Evolutionary conservation across 2,797 vertebrate genomes (phyloP), one percentile per base, ranked within the genome.

Genomic region (Zenarchopterus dispar): DNA sequence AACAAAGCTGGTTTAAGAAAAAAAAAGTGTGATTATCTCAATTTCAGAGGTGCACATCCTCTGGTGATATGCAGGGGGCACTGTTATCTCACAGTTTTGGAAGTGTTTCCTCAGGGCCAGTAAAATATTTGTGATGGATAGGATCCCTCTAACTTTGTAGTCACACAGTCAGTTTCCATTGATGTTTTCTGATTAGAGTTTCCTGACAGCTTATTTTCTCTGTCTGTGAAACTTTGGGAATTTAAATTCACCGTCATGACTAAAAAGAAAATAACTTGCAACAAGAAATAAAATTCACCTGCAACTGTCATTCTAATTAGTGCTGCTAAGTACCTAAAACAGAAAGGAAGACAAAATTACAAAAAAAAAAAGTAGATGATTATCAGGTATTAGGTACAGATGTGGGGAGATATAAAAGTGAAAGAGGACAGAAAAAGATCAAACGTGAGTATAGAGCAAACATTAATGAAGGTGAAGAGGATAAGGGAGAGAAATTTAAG

Each of bases 41-140:
- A 75, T 46, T 77, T 78, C 39, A 56, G 26, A 41, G 19, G 8
- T 44, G 33, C 41, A 51, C 5, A 0, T 75, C 56, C 10, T 44
- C 39, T 10, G 0, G 1, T 18, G 9, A 31, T 11, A 85, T 84
- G 72, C 76, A 88, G 91, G 86, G 87, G 90, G 82, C 85, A 86
- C 77, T 92, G 87, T 85, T 86, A 82, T 26, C 62, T 59, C 76
- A 80, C 69, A 74, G 54, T 17, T 85, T 41, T 13, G 2, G 11
- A 31, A 39, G 31, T 19, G 0, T 53, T 36, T 21, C 62, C 48
- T 51, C 1, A 16, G 28, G 54, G 48, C 1, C 62, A 28, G 17
- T 51, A 5, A 71, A 26, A 53, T 28, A 49, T 73, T 65, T 47
- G 44, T 72, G 73, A 66, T 65, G 47, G 56, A 74, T 59, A 63